These are phyloP conservation scores for Capreolus pygargus DNA, from an alignment of 2,113 vertebrate species.

Conservation along the genomic window DNA sequence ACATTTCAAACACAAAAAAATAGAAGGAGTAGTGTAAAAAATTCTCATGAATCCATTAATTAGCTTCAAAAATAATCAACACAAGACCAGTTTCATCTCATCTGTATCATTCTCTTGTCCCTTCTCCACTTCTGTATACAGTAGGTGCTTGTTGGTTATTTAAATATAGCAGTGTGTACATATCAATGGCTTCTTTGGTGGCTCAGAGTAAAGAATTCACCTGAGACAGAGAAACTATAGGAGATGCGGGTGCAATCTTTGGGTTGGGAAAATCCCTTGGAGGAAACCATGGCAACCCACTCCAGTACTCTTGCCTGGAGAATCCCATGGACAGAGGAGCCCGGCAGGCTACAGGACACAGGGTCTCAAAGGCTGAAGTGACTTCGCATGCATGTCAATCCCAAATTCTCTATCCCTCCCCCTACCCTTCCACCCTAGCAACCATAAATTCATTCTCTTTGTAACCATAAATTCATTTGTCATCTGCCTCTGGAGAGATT, in stretches of 20 bases:
- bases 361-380: not conserved
- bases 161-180: not conserved
- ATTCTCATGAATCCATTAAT: not conserved
- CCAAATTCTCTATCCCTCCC: not conserved
- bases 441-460: not conserved
- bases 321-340: not conserved
- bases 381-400: not conserved
- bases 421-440: not conserved
- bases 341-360: not conserved
- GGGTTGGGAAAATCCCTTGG: not conserved
- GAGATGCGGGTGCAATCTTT: not conserved
- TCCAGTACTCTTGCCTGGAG: not conserved
- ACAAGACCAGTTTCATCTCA: not conserved
- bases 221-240: not conserved
- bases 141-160: not conserved
- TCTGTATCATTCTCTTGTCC: not conserved
- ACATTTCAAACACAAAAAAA: not conserved
- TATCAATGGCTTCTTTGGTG: not conserved
- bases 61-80: not conserved
- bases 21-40: not conserved
- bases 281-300: not conserved
- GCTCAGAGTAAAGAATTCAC: not conserved
- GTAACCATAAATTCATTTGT: not conserved
- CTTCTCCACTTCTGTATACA: not conserved
- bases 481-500: not conserved